A percentile compares a stretch with the other conserved stretches of the same genome.
These are phyloP conservation scores for Chionomys nivalis DNA, from an alignment of 2,113 vertebrate genomes.

Conservation along the genomic window DNA sequence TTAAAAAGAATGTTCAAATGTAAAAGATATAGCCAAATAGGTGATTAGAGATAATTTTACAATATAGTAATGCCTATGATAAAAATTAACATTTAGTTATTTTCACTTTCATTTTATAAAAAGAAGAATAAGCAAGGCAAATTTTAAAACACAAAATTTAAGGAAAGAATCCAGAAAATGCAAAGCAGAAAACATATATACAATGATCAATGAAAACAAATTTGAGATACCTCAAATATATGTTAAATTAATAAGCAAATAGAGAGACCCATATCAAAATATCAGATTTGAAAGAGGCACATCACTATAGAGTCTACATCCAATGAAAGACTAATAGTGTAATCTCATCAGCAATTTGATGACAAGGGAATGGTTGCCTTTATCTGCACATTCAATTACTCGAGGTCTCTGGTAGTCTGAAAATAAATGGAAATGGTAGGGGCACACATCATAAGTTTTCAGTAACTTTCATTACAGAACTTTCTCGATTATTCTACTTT, in stretches of 20 bases:
- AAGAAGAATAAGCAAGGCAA: background rate
- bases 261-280: background rate
- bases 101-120: background rate
- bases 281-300: background rate
- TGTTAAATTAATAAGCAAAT: conserved; percentile 11
- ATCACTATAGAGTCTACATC: background rate
- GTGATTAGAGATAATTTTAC: background rate
- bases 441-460: background rate
- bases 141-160: background rate
- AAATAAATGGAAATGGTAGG: background rate
- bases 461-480: background rate
- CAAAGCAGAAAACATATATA: background rate
- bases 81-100: background rate
- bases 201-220: background rate
- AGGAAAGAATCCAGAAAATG: background rate
- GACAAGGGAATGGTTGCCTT: background rate
- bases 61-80: background rate
- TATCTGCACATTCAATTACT: background rate
- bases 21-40: background rate
- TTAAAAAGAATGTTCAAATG: background rate
- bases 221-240: background rate
- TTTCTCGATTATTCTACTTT: background rate
- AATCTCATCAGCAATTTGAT: background rate
- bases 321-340: background rate
- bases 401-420: background rate